Base-by-base conservation (phyloP, 1,140 invertebrate genomes). In the Calliphora vicina region DNA sequence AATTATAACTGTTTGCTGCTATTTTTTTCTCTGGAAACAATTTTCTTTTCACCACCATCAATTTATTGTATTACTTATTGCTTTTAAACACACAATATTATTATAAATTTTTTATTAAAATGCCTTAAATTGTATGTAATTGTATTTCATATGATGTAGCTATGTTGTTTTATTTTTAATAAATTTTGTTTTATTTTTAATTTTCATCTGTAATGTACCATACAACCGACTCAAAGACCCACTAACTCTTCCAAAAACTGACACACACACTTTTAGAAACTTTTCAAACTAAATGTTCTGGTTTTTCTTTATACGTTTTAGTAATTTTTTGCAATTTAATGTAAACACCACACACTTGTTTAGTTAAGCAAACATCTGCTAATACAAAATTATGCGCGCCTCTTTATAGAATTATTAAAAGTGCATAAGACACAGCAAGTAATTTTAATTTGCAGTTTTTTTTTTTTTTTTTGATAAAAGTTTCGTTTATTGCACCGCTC, bases 281-380 rank as follows among this genome's bases (percentile, higher is more conserved):
- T 35, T 8, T 2, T 61, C 13, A 27, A 23, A 2, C 27, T 61
- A 29, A 26, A 10, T 71, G 25, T 80, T 83, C 13, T 45, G 23
- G 42, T 82, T 81, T 81, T 81, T 61, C 43, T 17, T 67, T 61
- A n/a, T n/a, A n/a, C n/a, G n/a, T 45, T 45, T 15, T 80, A 74
- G 42, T 72, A 17, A 17, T 17, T 57, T 5, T 57, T 57, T 13
- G 12, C 12, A 23, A 67, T 67, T 67, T 9, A 67, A 67, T 57
- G 15, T n/a, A 67, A 1, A 67, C 61, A 23, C n/a, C 61, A 67
- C 61, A 67, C 57, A 67, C 61, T 67, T 23, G 61, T 67, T 67
- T 23, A 23, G 50, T 67, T 67, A 20, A 67, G 25, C 5, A 67
- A 20, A 67, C 61, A 25, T 67, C 23, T 67, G 71, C 61, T 43